Evolutionary conservation across 2,797 vertebrate genomes (phyloP).

Genomic region (Myotis myotis): DNA sequence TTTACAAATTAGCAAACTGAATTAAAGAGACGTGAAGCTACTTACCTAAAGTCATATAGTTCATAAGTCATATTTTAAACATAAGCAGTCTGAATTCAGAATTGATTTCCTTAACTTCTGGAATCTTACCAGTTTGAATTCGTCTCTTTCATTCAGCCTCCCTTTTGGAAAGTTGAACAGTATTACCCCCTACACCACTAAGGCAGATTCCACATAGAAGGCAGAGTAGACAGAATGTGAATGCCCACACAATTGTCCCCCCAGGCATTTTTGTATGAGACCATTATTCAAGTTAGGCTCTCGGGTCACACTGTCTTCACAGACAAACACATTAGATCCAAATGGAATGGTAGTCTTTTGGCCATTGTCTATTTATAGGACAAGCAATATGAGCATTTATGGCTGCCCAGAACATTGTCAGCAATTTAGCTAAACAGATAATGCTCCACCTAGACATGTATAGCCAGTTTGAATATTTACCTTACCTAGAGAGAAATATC

Average conservation of each 20-base stretch:
- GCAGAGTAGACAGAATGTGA: not conserved
- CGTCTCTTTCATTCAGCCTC: not conserved
- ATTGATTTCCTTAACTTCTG: not conserved
- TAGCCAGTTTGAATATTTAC: not conserved
- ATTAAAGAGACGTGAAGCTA: not conserved
- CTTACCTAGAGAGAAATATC: not conserved
- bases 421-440: not conserved
- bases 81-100: not conserved
- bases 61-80: not conserved
- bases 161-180: not conserved
- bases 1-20: not conserved
- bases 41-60: not conserved
- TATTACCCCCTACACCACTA: not conserved
- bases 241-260: no score
- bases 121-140: not conserved
- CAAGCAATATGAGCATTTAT: not conserved
- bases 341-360: not conserved
- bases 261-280: not conserved
- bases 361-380: not conserved
- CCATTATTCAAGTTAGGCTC: not conserved
- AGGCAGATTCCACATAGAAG: not conserved
- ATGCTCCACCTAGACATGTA: not conserved
- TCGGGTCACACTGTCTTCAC: not conserved
- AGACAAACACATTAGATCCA: not conserved
- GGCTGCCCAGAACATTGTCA: not conserved